Percentiles rank a stretch among this genome's conserved stretches.
phyloP scores from a whole-genome alignment of 2,113 vertebrate species.

The Penelope pileata region DNA sequence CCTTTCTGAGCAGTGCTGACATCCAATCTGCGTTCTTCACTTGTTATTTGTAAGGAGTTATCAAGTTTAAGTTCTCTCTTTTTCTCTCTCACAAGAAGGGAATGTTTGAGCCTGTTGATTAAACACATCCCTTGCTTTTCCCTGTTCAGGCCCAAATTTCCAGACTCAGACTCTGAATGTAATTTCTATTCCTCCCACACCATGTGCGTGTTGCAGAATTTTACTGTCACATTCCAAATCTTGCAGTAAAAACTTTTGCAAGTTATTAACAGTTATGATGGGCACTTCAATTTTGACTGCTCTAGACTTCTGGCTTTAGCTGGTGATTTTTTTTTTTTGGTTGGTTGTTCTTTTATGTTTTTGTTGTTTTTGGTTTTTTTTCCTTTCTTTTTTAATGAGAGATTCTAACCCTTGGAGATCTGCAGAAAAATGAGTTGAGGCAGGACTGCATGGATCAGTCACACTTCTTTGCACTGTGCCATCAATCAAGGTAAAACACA shows the following conservation, averaged over 20 bases:
- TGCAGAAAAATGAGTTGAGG: background rate
- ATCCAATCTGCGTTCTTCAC: background rate
- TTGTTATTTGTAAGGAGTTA: constrained; percentile 57
- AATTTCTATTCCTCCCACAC: constrained; percentile 67
- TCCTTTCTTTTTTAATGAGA: background rate
- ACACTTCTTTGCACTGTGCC: background rate
- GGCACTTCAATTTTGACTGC: background rate
- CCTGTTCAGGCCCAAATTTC: constrained; percentile 55
- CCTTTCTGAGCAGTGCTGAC: background rate
- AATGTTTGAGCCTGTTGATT: constrained; percentile 58
- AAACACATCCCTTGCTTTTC: constrained; percentile 64
- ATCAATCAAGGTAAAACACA: constrained; percentile 55
- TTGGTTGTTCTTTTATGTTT: background rate
- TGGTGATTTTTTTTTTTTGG: background rate
- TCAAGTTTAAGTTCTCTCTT: constrained; percentile 45
- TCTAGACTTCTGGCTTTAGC: background rate
- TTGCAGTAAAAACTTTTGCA: constrained; percentile 29
- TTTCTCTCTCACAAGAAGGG: constrained; percentile 55
- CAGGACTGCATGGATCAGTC: constrained; percentile 18
- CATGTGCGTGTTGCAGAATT: constrained; percentile 36
- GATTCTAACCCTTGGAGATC: background rate
- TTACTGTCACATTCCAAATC: constrained; percentile 30
- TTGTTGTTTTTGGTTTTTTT: background rate
- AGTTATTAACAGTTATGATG: constrained; percentile 32
- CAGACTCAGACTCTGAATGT: constrained; percentile 47